A percentile compares a stretch with the other conserved stretches of the same genome.
Conservation (phyloP, 1,140 invertebrate species). For the Liolophura sinensis region DNA sequence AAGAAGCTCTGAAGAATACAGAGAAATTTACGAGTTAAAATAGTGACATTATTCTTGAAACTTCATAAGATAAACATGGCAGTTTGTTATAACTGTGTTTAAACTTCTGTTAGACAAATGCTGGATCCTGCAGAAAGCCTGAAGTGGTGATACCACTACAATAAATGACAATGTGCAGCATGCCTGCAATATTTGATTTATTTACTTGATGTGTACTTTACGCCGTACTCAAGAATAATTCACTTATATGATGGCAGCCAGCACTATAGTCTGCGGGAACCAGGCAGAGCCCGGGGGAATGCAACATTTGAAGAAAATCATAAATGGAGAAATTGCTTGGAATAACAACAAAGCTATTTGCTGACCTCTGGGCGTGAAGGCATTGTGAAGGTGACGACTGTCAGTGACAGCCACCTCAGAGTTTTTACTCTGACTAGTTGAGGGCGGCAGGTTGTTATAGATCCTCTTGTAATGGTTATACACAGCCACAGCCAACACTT, state of each 20-base stretch:
- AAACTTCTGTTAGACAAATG: no score
- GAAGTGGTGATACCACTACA: conserved; percentile 66
- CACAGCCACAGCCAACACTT: conserved; percentile 96
- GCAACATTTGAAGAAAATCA: no score
- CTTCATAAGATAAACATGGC: no score
- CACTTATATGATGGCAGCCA: no score
- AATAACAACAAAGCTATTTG: conserved; percentile 8
- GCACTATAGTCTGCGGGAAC: no score
- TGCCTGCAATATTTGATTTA: conserved; percentile 8
- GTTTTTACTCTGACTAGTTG: conserved; percentile 6
- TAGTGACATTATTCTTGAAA: no score
- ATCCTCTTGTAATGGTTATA: conserved; percentile 99
- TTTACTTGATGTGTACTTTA: no score
- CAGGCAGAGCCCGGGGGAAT: no score
- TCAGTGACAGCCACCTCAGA: conserved; percentile 11
- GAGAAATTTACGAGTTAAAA: no score
- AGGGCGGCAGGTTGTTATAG: conserved; percentile 81
- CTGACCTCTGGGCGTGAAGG: conserved; percentile 26
- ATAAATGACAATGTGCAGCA: conserved; percentile 69
- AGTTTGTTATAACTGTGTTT: no score
- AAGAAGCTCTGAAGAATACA: conserved; percentile 63
- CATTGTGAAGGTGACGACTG: conserved; percentile 20
- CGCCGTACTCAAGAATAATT: no score
- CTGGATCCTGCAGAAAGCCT: conserved; percentile 8
- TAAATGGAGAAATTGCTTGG: no score